Evolutionary conservation across 2,888 invertebrate genomes (phyloP).

Genomic region (Phaonia tiefii): DNA sequence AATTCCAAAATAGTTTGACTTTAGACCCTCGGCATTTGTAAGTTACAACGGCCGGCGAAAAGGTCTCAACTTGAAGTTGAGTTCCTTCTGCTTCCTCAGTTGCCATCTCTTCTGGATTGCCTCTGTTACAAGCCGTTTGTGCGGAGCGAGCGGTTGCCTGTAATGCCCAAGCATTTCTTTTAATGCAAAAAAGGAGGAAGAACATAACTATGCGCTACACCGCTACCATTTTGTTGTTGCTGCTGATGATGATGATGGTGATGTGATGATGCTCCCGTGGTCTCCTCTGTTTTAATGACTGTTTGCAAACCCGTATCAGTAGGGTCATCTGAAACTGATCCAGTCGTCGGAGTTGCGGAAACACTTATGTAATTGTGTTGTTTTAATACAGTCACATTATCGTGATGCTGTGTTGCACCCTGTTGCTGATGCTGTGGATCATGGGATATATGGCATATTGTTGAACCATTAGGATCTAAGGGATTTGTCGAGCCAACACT

Average conservation of each 20-base stretch:
- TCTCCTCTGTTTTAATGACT: conserved; percentile 80
- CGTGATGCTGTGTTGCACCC: conserved; percentile 69
- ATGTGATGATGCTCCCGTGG: conserved; percentile 63
- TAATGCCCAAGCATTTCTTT: conserved; percentile 80
- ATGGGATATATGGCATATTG: conserved; percentile 75
- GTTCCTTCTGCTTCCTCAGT: conserved; percentile 57
- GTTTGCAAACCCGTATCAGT: conserved; percentile 75
- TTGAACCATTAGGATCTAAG: conserved; percentile 74
- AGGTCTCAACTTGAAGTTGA: conserved; percentile 54
- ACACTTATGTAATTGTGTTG: conserved; percentile 68
- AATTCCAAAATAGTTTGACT: too few species aligned
- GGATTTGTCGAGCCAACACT: conserved; percentile 71
- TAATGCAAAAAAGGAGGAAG: conserved; percentile 81
- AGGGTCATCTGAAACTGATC: conserved; percentile 72
- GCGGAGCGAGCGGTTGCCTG: conserved; percentile 70
- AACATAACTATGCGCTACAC: conserved; percentile 80
- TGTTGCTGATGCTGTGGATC: conserved; percentile 70
- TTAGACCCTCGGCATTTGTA: too few species aligned
- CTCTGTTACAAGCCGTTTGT: conserved; percentile 68
- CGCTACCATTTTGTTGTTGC: conserved; percentile 68
- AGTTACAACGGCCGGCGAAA: conserved; percentile 72
- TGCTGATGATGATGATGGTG: conserved; percentile 74
- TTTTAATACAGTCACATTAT: conserved; percentile 63
- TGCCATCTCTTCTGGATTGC: conserved; percentile 58
- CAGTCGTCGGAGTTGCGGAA: conserved; percentile 56